A percentile compares a stretch with the other conserved stretches of the same genome.
These are phyloP conservation scores for Phalacrocorax carbo DNA, from an alignment of 2,113 vertebrate species.

Conservation along the genomic window DNA sequence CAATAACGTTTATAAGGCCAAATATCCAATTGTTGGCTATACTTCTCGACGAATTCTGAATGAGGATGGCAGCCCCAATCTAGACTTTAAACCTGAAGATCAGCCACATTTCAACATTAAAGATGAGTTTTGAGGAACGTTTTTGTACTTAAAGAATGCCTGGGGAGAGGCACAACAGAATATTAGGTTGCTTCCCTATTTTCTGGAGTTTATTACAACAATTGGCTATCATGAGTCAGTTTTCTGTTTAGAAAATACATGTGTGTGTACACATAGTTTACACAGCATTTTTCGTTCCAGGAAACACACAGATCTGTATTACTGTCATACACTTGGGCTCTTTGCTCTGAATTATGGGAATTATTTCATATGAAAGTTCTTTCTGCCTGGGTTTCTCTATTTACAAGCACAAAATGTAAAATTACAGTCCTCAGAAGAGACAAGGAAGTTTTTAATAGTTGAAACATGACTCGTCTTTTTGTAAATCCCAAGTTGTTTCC, in stretches of 20 bases:
- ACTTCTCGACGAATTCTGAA: conserved; percentile 87
- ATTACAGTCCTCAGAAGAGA: not conserved
- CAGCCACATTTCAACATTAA: conserved; percentile 88
- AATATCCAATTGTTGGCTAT: conserved; percentile 95
- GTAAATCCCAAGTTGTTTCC: not conserved
- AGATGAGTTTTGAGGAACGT: conserved; percentile 86
- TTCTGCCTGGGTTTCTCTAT: not conserved
- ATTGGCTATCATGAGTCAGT: not conserved
- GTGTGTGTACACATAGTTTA: not conserved
- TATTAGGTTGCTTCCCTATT: not conserved
- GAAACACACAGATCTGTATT: not conserved
- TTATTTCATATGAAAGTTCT: not conserved
- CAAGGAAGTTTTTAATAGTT: not conserved
- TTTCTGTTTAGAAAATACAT: not conserved
- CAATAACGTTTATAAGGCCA: conserved; percentile 90
- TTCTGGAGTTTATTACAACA: not conserved
- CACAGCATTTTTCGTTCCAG: not conserved
- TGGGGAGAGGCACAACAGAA: not conserved
- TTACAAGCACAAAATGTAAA: not conserved
- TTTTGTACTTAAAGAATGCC: not conserved
- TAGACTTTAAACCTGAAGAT: conserved; percentile 90
- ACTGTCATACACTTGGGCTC: not conserved
- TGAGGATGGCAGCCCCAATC: conserved; percentile 88
- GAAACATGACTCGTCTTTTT: not conserved
- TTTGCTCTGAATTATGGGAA: not conserved